A percentile compares a stretch with the other conserved stretches of the same genome.
Conservation (phyloP, 64 coral and sea anemone species). For the Montipora capricornis region DNA sequence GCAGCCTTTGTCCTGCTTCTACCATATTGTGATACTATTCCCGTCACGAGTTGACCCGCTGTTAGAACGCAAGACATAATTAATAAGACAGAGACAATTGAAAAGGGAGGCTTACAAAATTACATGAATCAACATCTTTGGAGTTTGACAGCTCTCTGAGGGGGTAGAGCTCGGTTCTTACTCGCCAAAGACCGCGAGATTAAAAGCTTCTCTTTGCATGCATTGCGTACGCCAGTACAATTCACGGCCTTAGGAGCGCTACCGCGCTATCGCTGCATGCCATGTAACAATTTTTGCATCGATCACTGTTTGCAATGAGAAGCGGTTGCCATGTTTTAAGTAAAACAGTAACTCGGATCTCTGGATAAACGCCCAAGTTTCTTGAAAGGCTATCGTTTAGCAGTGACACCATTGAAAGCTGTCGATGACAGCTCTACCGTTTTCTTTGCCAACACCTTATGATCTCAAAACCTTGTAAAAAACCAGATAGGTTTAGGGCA, state of each 20-base stretch:
- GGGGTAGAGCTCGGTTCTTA: slow-evolving; percentile 7
- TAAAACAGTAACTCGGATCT: not conserved
- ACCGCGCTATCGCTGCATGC: not conserved
- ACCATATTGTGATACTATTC: slow-evolving; percentile 15
- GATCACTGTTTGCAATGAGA: not conserved
- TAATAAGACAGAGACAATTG: not conserved
- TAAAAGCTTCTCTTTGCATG: slow-evolving; percentile 18
- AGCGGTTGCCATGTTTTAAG: slow-evolving; percentile 12
- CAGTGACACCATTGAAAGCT: not conserved
- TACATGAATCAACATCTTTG: not conserved
- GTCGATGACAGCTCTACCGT: not conserved
- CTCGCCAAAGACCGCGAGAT: slow-evolving; percentile 11
- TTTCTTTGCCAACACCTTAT: not conserved
- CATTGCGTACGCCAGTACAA: not conserved
- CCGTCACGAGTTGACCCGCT: slow-evolving; percentile 12
- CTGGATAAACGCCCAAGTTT: slow-evolving; percentile 16
- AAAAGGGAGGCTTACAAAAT: not conserved
- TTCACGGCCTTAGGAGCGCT: not conserved
- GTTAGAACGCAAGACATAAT: not conserved
- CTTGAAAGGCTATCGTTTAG: not conserved
- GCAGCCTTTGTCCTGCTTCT: not conserved
- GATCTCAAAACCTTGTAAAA: not conserved
- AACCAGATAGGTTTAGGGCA: not conserved
- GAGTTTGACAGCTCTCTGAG: not conserved
- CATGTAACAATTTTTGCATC: not conserved